Base-by-base conservation (phyloP, 2,888 invertebrate species). In the Orchestes rusci region DNA sequence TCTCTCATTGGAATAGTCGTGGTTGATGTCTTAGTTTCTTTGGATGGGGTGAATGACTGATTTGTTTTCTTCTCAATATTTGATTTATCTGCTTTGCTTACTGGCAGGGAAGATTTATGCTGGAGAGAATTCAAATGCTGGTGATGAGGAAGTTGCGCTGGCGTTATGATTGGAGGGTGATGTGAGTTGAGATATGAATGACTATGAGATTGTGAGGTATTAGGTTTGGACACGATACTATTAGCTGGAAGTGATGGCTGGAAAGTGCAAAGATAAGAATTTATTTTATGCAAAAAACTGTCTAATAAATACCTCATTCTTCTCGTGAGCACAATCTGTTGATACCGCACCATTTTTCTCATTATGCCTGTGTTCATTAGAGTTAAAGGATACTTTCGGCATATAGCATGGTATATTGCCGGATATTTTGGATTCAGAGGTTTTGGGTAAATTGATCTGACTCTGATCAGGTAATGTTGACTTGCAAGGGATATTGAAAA, bases 321-420 rank as follows among this genome's bases (percentile, higher is more conserved):
- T 40, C 15, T 35, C 40, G 2, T 35, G 34, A 2, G 13, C 12
- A 34, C 12, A 16, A 10, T 39, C 40, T 2, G 15, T 13, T 32
- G 5, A 4, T n/a, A 40, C 2, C 10, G 35, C 45, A 5, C 39
- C 43, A 18, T 44, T 48, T 13, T 19, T 43, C 16, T 48, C 43
- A 12, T 3, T 23, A 59, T n/a, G n/a, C n/a, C n/a, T n/a, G n/a
- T n/a, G n/a, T n/a, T n/a, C n/a, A n/a, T n/a, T n/a, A n/a, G n/a
- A n/a, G 37, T 50, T 58, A 45, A 59, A 63, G 3, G 52, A 53
- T 3, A 59, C 55, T 49, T 63, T 63, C 10, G 66, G 66, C 54
- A 60, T 59, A 51, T 66, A 66, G 52, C 64, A 65, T 2, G 66
- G 62, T 31, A 57, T 41, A 32, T 23, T 37, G 3, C 27, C 35